phyloP scores from a whole-genome alignment of 2,888 invertebrate genomes.

The Polydrusus pterygomalis region DNA sequence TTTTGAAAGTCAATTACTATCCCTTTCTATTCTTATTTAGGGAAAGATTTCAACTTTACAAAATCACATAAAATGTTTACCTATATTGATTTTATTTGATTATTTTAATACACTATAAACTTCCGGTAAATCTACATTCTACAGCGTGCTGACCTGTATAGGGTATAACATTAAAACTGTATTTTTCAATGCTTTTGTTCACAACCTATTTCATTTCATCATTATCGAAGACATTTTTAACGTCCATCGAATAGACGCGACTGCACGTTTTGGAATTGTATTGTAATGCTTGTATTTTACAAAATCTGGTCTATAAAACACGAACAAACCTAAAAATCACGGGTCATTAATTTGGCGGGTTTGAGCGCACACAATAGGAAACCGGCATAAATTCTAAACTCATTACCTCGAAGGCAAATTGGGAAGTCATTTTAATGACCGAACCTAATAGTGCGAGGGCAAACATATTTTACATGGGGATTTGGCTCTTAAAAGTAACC shows the following conservation, averaged over 20 bases:
- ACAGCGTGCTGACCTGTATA: too few relatives aligned
- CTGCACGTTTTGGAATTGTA: not conserved
- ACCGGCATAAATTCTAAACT: slow-evolving; percentile 42
- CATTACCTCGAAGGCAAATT: slow-evolving; percentile 39
- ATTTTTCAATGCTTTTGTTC: not conserved
- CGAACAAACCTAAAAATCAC: slow-evolving; percentile 22
- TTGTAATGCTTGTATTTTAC: slow-evolving; percentile 5
- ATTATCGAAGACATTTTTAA: not conserved
- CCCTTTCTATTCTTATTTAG: too few relatives aligned
- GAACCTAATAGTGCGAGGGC: slow-evolving; percentile 5
- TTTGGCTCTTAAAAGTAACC: too few relatives aligned
- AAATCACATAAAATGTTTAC: too few relatives aligned
- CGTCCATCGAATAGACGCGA: not conserved
- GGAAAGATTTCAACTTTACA: too few relatives aligned
- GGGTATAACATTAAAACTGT: too few relatives aligned
- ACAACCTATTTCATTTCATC: not conserved
- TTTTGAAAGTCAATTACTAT: too few relatives aligned
- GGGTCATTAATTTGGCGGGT: slow-evolving; percentile 33
- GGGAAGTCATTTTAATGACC: slow-evolving; percentile 26
- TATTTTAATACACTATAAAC: too few relatives aligned
- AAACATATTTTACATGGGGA: not conserved
- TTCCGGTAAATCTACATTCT: too few relatives aligned
- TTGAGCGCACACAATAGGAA: slow-evolving; percentile 27
- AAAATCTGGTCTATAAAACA: slow-evolving; percentile 21
- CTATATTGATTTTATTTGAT: too few relatives aligned